Conservation (phyloP, 2,888 invertebrate species). For the Plusia festucae region DNA sequence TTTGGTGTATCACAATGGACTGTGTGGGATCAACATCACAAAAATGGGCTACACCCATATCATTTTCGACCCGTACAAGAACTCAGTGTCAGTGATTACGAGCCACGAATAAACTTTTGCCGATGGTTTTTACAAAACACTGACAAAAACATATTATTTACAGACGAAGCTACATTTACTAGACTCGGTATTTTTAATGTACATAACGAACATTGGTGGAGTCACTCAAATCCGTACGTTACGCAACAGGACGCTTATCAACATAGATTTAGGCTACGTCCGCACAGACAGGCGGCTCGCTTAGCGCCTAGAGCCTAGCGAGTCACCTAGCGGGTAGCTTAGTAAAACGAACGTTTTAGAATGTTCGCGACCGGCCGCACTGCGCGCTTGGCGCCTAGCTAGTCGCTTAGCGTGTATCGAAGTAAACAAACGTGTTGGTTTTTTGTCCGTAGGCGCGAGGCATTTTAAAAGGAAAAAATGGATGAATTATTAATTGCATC, state of each 20-base stretch:
- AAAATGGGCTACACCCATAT: background rate
- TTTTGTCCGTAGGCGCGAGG: too few species aligned
- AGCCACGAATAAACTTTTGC: slow-evolving; percentile 1
- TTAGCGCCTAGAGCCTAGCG: too few species aligned
- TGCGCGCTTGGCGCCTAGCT: too few species aligned
- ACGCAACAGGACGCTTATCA: slow-evolving; percentile 4
- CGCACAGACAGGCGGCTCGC: too few species aligned
- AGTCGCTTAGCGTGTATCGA: too few species aligned
- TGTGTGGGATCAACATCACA: background rate
- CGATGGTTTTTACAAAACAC: background rate
- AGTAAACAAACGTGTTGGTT: too few species aligned
- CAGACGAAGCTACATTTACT: background rate
- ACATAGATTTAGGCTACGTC: background rate
- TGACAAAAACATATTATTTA: slow-evolving; percentile 3
- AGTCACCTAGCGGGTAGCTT: too few species aligned
- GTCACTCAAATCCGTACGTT: background rate
- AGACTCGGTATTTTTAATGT: background rate
- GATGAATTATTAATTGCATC: too few species aligned
- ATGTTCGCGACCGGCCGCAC: too few species aligned
- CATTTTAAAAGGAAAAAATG: too few species aligned
- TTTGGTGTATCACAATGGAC: slow-evolving; percentile 6
- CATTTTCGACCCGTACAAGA: slow-evolving; percentile 3
- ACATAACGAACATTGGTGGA: slow-evolving; percentile 3
- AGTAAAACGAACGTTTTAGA: too few species aligned
- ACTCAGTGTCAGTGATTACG: background rate